Percentiles rank a stretch among this genome's conserved stretches.
Evolutionary conservation across 2,888 invertebrate species (phyloP).

Genomic region (Drosophila imparisetae): DNA sequence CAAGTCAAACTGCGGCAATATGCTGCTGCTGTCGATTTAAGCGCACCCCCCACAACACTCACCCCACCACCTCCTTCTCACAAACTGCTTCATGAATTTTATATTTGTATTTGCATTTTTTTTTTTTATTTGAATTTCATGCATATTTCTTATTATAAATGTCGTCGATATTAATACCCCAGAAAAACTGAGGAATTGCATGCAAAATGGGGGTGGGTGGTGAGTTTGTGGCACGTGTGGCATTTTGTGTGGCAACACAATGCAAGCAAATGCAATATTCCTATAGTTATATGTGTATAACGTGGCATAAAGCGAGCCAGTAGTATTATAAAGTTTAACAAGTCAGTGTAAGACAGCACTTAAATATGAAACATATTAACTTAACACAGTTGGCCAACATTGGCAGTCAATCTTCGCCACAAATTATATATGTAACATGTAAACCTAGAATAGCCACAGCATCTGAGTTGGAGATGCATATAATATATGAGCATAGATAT

Average conservation of each 20-base stretch:
- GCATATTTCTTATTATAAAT: conserved; percentile 56
- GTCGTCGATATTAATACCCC: conserved; percentile 54
- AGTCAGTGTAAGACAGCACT: background rate
- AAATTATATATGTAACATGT: background rate
- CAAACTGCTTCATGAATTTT: conserved; percentile 15
- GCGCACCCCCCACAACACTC: background rate
- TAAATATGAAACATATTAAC: background rate
- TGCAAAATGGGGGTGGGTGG: conserved; percentile 25
- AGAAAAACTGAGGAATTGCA: conserved; percentile 46
- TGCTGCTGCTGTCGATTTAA: conserved; percentile 34
- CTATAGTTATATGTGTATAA: conserved; percentile 2
- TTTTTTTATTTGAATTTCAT: conserved; percentile 22
- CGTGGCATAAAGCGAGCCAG: background rate
- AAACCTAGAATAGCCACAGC: background rate
- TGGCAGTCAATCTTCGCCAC: background rate
- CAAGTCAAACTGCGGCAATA: conserved; percentile 43
- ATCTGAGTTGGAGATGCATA: background rate
- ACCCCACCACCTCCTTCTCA: too few relatives aligned
- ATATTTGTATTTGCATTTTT: background rate
- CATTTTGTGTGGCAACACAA: conserved; percentile 52
- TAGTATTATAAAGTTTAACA: background rate
- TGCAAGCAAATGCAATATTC: conserved; percentile 39
- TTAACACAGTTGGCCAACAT: background rate
- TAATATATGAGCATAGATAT: background rate
- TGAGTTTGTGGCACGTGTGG: conserved; percentile 1